Evolutionary conservation across 2,113 vertebrate genomes (phyloP), one percentile per base, ranked within the genome.

Genomic region (Glaucomys volans): DNA sequence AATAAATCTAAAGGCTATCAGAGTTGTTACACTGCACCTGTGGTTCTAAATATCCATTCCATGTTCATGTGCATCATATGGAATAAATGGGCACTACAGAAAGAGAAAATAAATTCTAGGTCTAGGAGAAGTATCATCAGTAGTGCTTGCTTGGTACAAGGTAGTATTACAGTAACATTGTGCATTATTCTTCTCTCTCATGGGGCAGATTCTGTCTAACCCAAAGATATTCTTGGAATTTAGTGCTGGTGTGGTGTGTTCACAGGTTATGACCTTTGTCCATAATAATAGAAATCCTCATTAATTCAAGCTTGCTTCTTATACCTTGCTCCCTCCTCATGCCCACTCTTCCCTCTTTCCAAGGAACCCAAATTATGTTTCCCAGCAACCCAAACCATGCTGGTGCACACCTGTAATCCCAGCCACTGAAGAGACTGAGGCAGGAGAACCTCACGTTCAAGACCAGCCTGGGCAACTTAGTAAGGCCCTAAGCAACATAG

Each of bases 1-100:
- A 89, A 96, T 91, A 91, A 91, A 93, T 95, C 80, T 79, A 52
- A 93, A 91, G 71, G 24, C 86, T 94, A 80, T 96, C 86, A 83
- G 64, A 64, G n/a, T 72, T 66, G 26, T 80, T 72, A 47, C 12
- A 37, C n/a, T 72, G 79, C 62, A 50, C 40, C 32, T n/a, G 47
- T 69, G 72, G 13, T 75, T 90, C 67, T 75, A 79, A 95, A 87
- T 77, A 88, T 64, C 77, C n/a, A 18, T 66, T 44, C 35, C 35
- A 35, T 0, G 17, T 30, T 76, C 37, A 12, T 30, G 66, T 20
- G 2, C 24, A 74, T 75, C 4, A 7, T 50, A 13, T 44, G 14
- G 5, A 91, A 66, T 89, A 82, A 72, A 59, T 69, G 42, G 16
- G 14, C 77, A 30, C 42, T 95, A 12, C 6, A 62, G 47, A 90